These are phyloP conservation scores for Accipiter virgatus DNA, from an alignment of 2,113 vertebrate species.

Conservation along the genomic window DNA sequence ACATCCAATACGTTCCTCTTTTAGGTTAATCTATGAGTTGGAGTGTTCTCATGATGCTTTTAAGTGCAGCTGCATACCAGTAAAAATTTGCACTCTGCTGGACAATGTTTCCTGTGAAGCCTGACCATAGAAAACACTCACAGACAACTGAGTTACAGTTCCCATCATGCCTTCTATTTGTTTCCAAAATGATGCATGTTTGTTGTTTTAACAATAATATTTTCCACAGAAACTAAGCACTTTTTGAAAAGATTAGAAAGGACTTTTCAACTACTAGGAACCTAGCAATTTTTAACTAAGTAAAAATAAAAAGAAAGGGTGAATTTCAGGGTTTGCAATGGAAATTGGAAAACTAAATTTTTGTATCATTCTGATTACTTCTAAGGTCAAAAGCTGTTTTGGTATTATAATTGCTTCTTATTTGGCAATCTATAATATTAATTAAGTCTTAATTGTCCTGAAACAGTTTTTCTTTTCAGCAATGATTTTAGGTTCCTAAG, in stretches of 20 bases:
- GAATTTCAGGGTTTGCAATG: not conserved
- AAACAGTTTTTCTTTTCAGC: not conserved
- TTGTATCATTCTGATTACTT: not conserved
- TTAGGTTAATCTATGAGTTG: not conserved
- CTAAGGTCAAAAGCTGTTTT: not conserved
- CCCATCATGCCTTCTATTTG: not conserved
- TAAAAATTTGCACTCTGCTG: not conserved
- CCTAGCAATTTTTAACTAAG: not conserved
- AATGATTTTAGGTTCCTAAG: not conserved
- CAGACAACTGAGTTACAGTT: not conserved
- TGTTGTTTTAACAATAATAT: not conserved
- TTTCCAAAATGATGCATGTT: not conserved
- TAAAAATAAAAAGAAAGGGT: not conserved
- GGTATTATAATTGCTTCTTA: not conserved
- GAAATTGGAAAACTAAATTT: not conserved
- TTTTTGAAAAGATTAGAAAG: not conserved
- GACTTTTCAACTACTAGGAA: not conserved
- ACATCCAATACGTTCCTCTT: not conserved
- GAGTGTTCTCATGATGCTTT: not conserved
- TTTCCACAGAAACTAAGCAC: not conserved
- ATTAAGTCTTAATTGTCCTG: not conserved
- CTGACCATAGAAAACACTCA: not conserved
- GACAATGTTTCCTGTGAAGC: not conserved
- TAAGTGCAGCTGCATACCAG: not conserved
- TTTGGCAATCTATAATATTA: not conserved